Evolutionary conservation across 2,797 vertebrate genomes (phyloP), one percentile per base, ranked within the genome.

Genomic region (Parauchenoglanis punctatus): DNA sequence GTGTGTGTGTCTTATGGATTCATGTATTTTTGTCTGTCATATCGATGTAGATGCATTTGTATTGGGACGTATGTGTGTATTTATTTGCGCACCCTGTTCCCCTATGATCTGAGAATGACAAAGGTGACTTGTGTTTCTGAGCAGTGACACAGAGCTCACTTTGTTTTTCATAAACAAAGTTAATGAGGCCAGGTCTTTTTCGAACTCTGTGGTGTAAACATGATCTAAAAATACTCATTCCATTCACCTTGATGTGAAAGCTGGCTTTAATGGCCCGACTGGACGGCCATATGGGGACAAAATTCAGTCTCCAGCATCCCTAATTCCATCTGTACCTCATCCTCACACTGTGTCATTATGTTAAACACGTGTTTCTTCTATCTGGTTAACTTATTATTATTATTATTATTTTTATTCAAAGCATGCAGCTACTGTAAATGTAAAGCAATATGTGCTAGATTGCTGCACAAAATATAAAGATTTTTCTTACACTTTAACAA

Each of bases 101-200:
- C 68, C 56, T 63, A n/a, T 67, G 28, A n/a, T 56, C 18, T 18
- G 25, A 61, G 17, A 78, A 72, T 52, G 46, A 59, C 28, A 65
- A 87, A 40, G 87, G 83, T 85, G 80, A 81, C 78, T 63, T 44
- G 31, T 81, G 78, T 44, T 63, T 81, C 8, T 63, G 7, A 87
- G 58, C 58, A 76, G 56, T 76, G 67, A 65, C 68, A 54, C 59
- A 63, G 28, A 65, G 10, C 81, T 31, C 49, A 2, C 63, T 80
- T 46, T 84, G 75, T 83, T 82, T 88, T 82, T 85, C 68, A 52
- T 88, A 75, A 88, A 88, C 82, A 82, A 61, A 85, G 83, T 68
- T 72, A 80, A 84, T 20, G 75, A 72, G 7, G n/a, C 73, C 52
- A 35, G 20, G 72, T 59, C 49, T 35, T 54, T 77, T 31, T 54